Conservation (phyloP, 2,797 vertebrate genomes). For the Denticeps clupeoides region DNA sequence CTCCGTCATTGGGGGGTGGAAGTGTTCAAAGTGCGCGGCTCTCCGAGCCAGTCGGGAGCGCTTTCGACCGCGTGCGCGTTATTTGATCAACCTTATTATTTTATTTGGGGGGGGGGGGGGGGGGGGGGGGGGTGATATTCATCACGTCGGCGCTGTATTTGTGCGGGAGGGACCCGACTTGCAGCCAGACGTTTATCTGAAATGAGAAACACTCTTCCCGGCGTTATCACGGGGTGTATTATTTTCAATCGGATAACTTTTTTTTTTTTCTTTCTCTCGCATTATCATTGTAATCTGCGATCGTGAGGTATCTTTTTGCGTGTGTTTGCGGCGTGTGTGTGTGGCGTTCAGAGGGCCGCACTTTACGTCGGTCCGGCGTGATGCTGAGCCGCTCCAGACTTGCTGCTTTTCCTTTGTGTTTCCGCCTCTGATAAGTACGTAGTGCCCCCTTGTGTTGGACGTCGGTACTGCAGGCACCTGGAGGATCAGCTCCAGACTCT, state of each 20-base stretch:
- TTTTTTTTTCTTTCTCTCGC: no score
- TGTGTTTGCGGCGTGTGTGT: constrained; percentile 28
- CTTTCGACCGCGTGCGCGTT: constrained; percentile 20
- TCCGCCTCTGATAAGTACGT: constrained; percentile 38
- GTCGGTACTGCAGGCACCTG: constrained; percentile 22
- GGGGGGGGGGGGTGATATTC: no score
- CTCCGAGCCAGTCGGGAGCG: no score
- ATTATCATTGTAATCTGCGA: constrained; percentile 59
- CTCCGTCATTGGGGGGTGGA: no score
- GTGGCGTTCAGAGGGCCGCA: constrained; percentile 17
- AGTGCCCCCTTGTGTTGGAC: constrained; percentile 59
- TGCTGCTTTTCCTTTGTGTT: constrained; percentile 7
- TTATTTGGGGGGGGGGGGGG: constrained; percentile 28
- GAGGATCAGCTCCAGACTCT: background rate
- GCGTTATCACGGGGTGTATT: constrained; percentile 56
- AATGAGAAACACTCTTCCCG: background rate
- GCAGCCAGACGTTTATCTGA: background rate
- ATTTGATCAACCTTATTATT: constrained; percentile 44
- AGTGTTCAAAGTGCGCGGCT: no score
- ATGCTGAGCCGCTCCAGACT: constrained; percentile 34
- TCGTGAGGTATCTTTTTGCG: constrained; percentile 55
- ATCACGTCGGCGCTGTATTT: no score
- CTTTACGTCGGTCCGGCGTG: constrained; percentile 27
- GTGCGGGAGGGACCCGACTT: no score
- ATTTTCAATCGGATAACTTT: constrained; percentile 67